phyloP scores from a whole-genome alignment of 1,140 invertebrate species.

The Scaptodrosophila lebanonensis region DNA sequence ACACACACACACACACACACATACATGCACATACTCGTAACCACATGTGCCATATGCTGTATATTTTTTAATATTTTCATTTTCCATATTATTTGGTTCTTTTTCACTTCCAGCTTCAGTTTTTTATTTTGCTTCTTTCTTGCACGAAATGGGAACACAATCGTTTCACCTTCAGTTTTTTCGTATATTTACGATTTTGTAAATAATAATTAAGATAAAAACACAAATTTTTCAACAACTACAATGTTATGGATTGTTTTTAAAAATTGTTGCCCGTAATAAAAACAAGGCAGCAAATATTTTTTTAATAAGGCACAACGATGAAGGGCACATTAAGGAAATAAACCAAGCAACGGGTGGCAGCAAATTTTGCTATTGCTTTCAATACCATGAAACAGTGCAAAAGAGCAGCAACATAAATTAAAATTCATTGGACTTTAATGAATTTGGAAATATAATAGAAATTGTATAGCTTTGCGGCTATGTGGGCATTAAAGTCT shows the following conservation, averaged over 20 bases:
- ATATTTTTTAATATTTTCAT: conserved; percentile 66
- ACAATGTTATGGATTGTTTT: no score
- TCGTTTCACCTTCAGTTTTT: conserved; percentile 70
- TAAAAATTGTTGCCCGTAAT: conserved; percentile 7
- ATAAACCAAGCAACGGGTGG: no score
- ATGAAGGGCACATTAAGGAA: no score
- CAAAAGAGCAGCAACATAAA: no score
- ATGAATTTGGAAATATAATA: no score
- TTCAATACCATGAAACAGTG: no score
- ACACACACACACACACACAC: conserved; percentile 12
- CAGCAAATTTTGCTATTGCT: no score
- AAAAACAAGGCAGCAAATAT: no score
- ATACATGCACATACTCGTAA: conserved; percentile 15
- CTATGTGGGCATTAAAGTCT: no score
- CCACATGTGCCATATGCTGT: conserved; percentile 49
- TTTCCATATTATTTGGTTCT: conserved; percentile 33
- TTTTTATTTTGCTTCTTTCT: conserved; percentile 13
- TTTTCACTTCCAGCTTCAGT: conserved; percentile 8
- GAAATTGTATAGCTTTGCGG: no score
- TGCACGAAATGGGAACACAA: conserved; percentile 51
- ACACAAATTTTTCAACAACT: conserved; percentile 14
- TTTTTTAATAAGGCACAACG: no score
- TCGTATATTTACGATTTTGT: conserved; percentile 63
- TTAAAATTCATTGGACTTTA: no score
- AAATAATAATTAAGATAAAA: conserved; percentile 63